Evolutionary conservation across 2,888 invertebrate genomes (phyloP), one percentile per base, ranked within the genome.

Genomic region (Psylliodes chrysocephalus): DNA sequence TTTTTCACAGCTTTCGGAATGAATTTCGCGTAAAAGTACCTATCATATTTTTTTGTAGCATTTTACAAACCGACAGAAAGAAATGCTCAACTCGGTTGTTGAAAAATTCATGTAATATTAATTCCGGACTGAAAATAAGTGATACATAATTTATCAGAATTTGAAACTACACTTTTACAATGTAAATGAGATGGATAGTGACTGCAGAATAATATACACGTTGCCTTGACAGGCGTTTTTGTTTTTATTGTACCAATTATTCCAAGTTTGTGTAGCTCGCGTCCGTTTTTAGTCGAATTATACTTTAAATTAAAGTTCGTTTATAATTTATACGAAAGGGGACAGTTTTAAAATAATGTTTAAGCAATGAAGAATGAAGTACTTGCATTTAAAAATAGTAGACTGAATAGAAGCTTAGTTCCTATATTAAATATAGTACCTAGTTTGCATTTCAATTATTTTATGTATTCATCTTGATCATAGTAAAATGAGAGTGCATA

Each of bases 101-200:
- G 22, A 46, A 46, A 46, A 46, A 46, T 22, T 46, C 46, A 46
- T 46, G 46, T n/a, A 46, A 46, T 25, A 46, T 46, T 46, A 46
- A 46, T 46, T 12, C 46, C n/a, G 22, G n/a, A 22, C 46, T 46
- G 46, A 46, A 22, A 40, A 46, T 46, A 46, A 46, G 46, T 25
- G 22, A 46, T 46, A 46, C 46, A 46, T 46, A 46, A 46, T 46
- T 46, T 46, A 46, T 46, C 46, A 22, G 22, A 46, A 46, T 46
- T 22, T 46, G n/a, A 46, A 46, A 46, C 46, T 46, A 46, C 46
- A 19, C 46, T 46, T 46, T n/a, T 22, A 46, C 10, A 22, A 46
- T 46, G 46, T 46, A 46, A 46, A 46, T 46, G 19, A 22, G 46
- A 8, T 22, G n/a, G 22, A 46, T 46, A 22, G 46, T 46, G 22